phyloP scores from a whole-genome alignment of 2,113 vertebrate genomes.

The Heterocephalus glaber region DNA sequence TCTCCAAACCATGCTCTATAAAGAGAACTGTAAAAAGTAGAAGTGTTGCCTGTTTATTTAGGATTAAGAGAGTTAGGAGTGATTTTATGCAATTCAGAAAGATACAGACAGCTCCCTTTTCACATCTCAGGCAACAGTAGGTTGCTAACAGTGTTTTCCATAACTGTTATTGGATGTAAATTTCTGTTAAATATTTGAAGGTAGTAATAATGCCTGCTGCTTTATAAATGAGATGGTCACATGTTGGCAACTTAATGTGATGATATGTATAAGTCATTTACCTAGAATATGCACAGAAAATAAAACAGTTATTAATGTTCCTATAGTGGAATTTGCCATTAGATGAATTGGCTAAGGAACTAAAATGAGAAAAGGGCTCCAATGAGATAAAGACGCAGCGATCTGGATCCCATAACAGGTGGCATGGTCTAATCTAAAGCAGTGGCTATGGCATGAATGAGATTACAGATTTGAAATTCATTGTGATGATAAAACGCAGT shows the following conservation, averaged over 20 bases:
- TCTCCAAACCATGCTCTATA: neutral
- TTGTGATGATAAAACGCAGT: neutral
- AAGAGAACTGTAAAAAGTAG: neutral
- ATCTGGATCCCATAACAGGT: neutral
- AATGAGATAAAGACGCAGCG: neutral
- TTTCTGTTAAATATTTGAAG: constrained; percentile 11
- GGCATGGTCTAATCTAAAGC: neutral
- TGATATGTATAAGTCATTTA: neutral
- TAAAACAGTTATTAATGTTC: neutral
- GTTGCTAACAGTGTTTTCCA: neutral
- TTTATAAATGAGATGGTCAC: neutral
- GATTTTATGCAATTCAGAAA: neutral
- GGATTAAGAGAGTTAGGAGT: neutral
- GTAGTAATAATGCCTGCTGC: neutral
- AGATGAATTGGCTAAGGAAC: neutral
- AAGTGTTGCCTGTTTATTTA: neutral
- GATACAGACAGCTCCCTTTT: neutral
- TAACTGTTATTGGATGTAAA: neutral
- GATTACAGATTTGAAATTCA: neutral
- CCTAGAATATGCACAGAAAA: neutral
- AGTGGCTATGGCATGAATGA: neutral
- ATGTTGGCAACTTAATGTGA: neutral
- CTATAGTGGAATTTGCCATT: neutral
- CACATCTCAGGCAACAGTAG: neutral
- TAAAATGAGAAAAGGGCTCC: neutral